Conservation (phyloP, 2,888 invertebrate species). For the Tetramorium bicarinatum region DNA sequence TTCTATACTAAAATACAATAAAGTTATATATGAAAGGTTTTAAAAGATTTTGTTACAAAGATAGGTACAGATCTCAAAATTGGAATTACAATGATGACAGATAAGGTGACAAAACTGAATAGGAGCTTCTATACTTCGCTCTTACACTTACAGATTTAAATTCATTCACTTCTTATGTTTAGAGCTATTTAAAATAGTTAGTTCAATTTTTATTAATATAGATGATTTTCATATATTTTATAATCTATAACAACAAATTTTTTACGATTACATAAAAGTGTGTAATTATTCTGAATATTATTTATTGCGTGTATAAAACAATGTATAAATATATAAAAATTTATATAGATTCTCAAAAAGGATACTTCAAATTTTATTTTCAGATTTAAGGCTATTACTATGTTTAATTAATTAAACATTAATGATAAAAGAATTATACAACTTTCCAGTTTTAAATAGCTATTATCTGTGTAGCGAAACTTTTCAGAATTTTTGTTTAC, state of each 20-base stretch:
- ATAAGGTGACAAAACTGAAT: neutral
- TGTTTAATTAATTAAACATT: neutral
- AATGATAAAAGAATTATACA: neutral
- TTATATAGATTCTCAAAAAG: neutral
- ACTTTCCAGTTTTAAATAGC: neutral
- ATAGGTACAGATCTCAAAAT: neutral
- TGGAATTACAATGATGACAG: neutral
- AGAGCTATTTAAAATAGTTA: neutral
- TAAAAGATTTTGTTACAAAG: neutral
- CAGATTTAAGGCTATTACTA: neutral
- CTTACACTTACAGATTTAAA: neutral
- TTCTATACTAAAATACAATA: neutral
- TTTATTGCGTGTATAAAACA: neutral
- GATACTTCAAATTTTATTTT: neutral
- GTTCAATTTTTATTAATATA: neutral
- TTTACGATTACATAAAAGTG: neutral
- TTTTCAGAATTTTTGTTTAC: neutral
- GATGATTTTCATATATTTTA: too few relatives aligned
- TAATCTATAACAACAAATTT: neutral
- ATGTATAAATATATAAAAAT: neutral
- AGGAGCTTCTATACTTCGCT: neutral
- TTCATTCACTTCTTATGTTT: neutral
- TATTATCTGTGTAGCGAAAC: neutral
- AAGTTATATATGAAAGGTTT: neutral
- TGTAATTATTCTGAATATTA: neutral